These are phyloP conservation scores for Orchesella cincta DNA, from an alignment of 1,140 invertebrate species.

Conservation along the genomic window DNA sequence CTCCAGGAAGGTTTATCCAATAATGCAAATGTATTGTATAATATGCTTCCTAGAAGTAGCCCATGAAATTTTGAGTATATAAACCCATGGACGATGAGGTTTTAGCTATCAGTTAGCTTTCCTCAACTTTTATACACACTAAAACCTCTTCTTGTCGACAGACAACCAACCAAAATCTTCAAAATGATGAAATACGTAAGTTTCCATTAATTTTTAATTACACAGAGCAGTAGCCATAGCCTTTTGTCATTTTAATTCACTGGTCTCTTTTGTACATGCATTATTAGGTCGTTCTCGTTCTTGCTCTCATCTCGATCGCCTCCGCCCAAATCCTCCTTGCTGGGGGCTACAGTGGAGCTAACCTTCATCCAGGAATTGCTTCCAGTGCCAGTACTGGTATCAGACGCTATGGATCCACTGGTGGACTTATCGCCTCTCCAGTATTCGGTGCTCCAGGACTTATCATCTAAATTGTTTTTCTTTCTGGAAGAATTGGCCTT, in stretches of 20 bases:
- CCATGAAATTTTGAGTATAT: conserved; percentile 6
- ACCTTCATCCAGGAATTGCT: conserved; percentile 38
- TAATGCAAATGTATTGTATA: neutral
- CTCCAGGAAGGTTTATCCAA: neutral
- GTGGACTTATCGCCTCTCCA: neutral
- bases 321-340: conserved; percentile 30
- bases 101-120: neutral
- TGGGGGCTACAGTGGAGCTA: conserved; percentile 36
- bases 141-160: neutral
- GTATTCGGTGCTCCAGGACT: neutral
- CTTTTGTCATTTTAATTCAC: neutral
- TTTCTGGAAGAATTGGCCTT: neutral
- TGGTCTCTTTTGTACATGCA: neutral
- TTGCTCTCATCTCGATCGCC: conserved; percentile 24
- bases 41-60: no score
- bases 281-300: conserved; percentile 18
- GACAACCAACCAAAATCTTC: neutral
- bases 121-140: neutral
- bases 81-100: neutral
- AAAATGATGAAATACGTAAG: conserved; percentile 28
- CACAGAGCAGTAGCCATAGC: neutral
- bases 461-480: neutral
- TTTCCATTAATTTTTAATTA: neutral
- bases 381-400: conserved; percentile 36
- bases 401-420: conserved; percentile 29